Conservation (phyloP, 2,888 invertebrate species). For the Gryllus longicercus region DNA sequence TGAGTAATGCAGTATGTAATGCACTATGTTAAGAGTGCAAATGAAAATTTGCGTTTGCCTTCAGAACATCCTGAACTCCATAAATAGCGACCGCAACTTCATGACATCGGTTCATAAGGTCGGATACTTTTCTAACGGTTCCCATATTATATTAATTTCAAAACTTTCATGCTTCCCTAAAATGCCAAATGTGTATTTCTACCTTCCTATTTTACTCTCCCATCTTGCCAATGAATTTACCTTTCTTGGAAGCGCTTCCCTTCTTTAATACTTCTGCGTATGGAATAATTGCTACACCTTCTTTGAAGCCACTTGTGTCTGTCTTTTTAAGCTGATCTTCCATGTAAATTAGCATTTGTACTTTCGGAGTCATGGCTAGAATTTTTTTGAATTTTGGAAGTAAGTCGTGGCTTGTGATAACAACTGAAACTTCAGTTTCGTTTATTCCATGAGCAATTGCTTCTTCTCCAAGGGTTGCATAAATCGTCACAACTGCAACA, state of each 20-base stretch:
- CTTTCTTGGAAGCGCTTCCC: slow-evolving; percentile 49
- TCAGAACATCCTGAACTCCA: no score
- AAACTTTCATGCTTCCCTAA: no score
- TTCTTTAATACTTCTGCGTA: slow-evolving; percentile 67
- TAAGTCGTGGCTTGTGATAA: slow-evolving; percentile 89
- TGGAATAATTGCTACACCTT: slow-evolving; percentile 66
- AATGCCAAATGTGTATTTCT: no score
- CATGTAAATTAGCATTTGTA: slow-evolving; percentile 80
- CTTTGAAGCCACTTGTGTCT: slow-evolving; percentile 66
- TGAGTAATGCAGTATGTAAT: no score
- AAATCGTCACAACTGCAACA: slow-evolving; percentile 83
- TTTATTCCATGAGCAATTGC: slow-evolving; percentile 95
- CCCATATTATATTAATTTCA: no score
- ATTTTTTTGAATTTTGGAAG: slow-evolving; percentile 85
- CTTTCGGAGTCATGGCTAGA: slow-evolving; percentile 65
- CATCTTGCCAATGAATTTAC: slow-evolving; percentile 31
- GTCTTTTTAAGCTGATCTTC: slow-evolving; percentile 79
- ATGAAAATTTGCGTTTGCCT: no score
- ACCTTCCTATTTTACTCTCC: no score
- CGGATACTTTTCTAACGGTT: no score
- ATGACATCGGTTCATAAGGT: no score
- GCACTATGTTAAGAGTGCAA: no score
- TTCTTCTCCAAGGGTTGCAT: slow-evolving; percentile 94
- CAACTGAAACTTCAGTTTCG: slow-evolving; percentile 90
- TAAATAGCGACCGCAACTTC: no score